These are phyloP conservation scores for Otolemur crassicaudatus DNA, from an alignment of 2,797 vertebrate genomes.

Conservation along the genomic window DNA sequence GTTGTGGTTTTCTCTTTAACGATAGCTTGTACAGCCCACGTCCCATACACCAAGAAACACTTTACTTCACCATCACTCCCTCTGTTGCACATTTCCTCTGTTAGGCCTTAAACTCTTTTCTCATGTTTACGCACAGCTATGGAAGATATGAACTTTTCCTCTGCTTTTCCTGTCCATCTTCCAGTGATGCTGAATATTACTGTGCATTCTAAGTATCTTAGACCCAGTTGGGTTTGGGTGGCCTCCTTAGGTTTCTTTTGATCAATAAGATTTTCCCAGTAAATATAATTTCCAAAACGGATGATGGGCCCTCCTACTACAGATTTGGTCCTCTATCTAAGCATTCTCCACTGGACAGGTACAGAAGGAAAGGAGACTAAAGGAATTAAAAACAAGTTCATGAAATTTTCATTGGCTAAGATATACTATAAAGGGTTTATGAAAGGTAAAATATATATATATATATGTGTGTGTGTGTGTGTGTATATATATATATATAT, in stretches of 20 bases:
- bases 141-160: not conserved
- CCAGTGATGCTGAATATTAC: not conserved
- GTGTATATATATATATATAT: not conserved
- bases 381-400: not conserved
- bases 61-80: not conserved
- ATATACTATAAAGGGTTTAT: not conserved
- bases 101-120: not conserved
- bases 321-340: not conserved
- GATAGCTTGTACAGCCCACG: not conserved
- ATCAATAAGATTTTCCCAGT: not conserved
- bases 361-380: not conserved
- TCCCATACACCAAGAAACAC: not conserved
- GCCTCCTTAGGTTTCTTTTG: not conserved
- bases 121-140: not conserved
- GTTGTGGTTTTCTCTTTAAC: not conserved
- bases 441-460: not conserved
- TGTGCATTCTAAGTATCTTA: not conserved
- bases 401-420: not conserved
- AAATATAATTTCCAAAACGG: conserved; percentile 46
- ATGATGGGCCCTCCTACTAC: not conserved
- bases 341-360: not conserved
- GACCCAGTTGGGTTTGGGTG: not conserved
- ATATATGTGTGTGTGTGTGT: not conserved
- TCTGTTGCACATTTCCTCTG: not conserved
- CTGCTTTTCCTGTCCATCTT: not conserved